A percentile compares a stretch with the other conserved stretches of the same genome.
These are phyloP conservation scores for Hemibagrus guttatus DNA, from an alignment of 2,797 vertebrate species.

Conservation along the genomic window DNA sequence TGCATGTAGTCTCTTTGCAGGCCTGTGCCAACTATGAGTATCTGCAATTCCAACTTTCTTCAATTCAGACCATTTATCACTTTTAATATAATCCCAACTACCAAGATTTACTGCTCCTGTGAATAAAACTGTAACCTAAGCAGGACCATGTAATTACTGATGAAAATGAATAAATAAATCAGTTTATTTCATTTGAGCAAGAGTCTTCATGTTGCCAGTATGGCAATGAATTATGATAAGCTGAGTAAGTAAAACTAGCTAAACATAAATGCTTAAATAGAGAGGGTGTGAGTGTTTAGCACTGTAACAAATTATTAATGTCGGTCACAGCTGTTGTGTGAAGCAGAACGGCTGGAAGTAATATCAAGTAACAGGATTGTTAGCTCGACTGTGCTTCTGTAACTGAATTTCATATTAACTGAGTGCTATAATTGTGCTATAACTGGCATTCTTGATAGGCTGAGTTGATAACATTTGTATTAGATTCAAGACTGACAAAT, in stretches of 20 bases:
- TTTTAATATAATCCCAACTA: neutral
- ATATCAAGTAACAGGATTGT: neutral
- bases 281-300: neutral
- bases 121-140: neutral
- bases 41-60: neutral
- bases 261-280: neutral
- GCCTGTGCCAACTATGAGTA: neutral
- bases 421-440: neutral
- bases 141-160: neutral
- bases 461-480: neutral
- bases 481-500: neutral
- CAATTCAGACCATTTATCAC: neutral
- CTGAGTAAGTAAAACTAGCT: neutral
- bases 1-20: neutral
- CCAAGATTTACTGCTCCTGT: neutral
- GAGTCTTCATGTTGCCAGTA: neutral
- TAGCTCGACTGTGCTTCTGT: neutral
- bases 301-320: neutral
- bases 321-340: neutral
- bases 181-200: neutral
- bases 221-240: neutral
- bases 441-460: neutral
- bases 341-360: neutral
- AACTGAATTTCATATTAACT: neutral
- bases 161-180: too few relatives aligned